phyloP scores from a whole-genome alignment of 2,888 invertebrate genomes.

The Trissolcus japonicus region DNA sequence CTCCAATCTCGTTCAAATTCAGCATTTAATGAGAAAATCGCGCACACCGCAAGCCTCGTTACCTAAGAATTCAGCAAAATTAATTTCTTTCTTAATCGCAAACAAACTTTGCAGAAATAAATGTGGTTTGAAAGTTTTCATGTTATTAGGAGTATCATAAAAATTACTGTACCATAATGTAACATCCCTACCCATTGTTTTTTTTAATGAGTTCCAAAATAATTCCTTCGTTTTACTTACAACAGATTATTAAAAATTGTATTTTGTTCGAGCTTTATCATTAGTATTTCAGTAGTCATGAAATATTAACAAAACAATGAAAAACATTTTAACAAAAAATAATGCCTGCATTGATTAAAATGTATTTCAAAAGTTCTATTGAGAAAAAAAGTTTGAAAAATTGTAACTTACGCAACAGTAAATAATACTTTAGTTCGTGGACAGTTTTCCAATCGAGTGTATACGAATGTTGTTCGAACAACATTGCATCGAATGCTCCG shows the following conservation, averaged over 20 bases:
- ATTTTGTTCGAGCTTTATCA: no score
- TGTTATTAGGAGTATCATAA: no score
- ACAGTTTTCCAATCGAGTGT: constrained; percentile 44
- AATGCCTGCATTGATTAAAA: no score
- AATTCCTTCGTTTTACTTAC: neutral
- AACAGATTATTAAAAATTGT: no score
- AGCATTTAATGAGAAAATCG: constrained; percentile 70
- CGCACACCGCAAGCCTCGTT: constrained; percentile 46
- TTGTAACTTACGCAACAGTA: constrained; percentile 43
- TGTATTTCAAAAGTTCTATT: neutral
- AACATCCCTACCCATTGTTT: no score
- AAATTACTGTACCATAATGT: no score
- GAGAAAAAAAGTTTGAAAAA: constrained; percentile 11
- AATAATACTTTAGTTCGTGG: constrained; percentile 49
- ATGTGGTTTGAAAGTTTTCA: constrained; percentile 4
- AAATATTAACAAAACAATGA: no score
- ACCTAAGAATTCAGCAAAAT: constrained; percentile 19
- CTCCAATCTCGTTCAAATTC: constrained; percentile 66
- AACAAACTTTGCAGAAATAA: constrained; percentile 15
- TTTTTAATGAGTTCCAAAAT: no score
- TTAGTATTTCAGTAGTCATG: no score
- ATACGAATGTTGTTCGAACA: constrained; percentile 20
- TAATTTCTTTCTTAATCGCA: constrained; percentile 21
- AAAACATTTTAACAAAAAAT: constrained; percentile 12
- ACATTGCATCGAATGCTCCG: constrained; percentile 39